A percentile compares a stretch with the other conserved stretches of the same genome.
These are phyloP conservation scores for Grantiella picta DNA, from an alignment of 2,113 vertebrate genomes.

Conservation along the genomic window DNA sequence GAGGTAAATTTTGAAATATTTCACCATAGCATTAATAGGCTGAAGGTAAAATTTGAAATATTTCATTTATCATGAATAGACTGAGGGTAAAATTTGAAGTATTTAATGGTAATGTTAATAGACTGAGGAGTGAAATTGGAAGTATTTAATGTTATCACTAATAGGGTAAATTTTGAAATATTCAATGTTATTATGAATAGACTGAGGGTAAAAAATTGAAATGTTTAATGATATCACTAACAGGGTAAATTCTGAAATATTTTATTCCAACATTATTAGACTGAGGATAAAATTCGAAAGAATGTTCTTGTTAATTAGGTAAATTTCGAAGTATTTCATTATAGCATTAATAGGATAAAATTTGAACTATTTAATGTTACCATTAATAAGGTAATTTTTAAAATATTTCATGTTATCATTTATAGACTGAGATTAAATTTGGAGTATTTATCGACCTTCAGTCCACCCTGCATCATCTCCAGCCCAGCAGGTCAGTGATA, in stretches of 20 bases:
- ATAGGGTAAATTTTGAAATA: not conserved
- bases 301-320: too few relatives aligned
- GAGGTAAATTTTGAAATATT: too few relatives aligned
- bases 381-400: not conserved
- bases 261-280: too few relatives aligned
- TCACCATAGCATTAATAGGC: not conserved
- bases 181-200: too few relatives aligned
- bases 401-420: too few relatives aligned
- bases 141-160: not conserved
- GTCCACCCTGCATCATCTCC: accelerated
- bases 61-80: not conserved
- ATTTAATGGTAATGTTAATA: not conserved
- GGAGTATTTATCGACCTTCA: not conserved
- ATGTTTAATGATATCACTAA: not conserved
- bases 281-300: not conserved
- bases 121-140: too few relatives aligned
- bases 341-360: not conserved
- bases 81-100: not conserved
- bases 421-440: too few relatives aligned
- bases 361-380: not conserved
- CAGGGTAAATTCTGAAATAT: too few relatives aligned
- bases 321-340: not conserved
- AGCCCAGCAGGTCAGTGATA: accelerated
- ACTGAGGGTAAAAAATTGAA: too few relatives aligned
- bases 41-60: too few relatives aligned